A percentile compares a stretch with the other conserved stretches of the same genome.
phyloP scores from a whole-genome alignment of 1,140 invertebrate species.

The Leguminivora glycinivorella region DNA sequence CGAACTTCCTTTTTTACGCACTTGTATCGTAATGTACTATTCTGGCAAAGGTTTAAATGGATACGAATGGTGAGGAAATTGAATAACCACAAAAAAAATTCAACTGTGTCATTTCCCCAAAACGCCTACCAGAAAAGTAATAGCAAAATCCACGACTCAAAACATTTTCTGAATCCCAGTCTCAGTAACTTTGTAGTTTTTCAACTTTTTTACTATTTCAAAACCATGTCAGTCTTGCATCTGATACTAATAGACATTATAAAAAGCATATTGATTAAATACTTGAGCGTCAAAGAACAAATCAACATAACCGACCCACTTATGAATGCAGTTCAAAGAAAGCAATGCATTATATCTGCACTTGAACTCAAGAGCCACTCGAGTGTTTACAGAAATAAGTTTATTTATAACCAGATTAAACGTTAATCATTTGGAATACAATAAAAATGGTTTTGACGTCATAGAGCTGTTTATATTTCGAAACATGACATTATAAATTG shows the following conservation, averaged over 20 bases:
- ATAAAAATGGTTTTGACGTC: not conserved
- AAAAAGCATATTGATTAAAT: not conserved
- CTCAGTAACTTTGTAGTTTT: too few relatives aligned
- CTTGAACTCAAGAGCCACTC: not conserved
- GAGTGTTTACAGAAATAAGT: not conserved
- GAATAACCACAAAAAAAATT: too few relatives aligned
- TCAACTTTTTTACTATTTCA: not conserved
- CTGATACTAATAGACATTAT: not conserved
- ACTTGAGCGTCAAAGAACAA: not conserved
- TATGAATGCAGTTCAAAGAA: not conserved
- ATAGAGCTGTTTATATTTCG: not conserved
- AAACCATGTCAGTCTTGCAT: not conserved
- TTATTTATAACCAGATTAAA: slow-evolving; percentile 5
- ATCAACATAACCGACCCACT: not conserved
- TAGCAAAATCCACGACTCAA: not conserved
- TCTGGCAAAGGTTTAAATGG: too few relatives aligned
- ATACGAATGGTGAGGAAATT: too few relatives aligned
- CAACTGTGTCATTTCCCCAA: too few relatives aligned
- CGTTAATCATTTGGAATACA: not conserved
- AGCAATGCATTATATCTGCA: not conserved
- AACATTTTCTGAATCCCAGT: too few relatives aligned
- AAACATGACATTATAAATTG: not conserved
- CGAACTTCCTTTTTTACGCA: too few relatives aligned
- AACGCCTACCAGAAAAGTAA: not conserved
- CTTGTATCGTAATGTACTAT: too few relatives aligned